Percentiles rank a stretch among this genome's conserved stretches.
These are phyloP conservation scores for Malurus leucopterus DNA, from an alignment of 2,797 vertebrate species.

Conservation along the genomic window DNA sequence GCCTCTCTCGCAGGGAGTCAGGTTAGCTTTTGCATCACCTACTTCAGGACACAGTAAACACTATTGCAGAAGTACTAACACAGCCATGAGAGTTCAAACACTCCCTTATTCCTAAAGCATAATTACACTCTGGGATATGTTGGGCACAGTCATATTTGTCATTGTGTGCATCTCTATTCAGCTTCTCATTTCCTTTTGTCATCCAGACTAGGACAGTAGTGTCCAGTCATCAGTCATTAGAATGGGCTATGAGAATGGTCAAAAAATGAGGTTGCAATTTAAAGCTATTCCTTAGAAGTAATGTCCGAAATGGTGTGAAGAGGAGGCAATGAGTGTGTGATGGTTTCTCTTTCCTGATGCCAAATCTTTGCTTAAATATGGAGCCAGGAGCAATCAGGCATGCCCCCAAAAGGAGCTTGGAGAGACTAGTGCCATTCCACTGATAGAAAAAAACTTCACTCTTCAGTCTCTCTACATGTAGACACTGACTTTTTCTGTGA, in stretches of 20 bases:
- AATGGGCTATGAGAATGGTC: neutral
- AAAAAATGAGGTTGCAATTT: neutral
- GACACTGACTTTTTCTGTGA: neutral
- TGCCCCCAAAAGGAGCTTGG: neutral
- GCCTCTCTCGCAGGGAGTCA: neutral
- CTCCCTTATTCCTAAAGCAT: neutral
- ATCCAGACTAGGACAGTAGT: neutral
- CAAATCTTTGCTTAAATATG: neutral
- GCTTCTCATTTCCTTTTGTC: neutral
- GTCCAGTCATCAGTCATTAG: neutral
- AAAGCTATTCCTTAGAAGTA: neutral
- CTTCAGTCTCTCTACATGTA: neutral
- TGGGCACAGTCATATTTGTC: neutral
- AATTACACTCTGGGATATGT: fast-evolving
- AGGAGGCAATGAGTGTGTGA: neutral
- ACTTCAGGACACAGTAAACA: neutral
- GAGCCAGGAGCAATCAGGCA: neutral
- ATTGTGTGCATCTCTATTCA: neutral
- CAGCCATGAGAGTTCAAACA: neutral
- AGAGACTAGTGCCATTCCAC: neutral
- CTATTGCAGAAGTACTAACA: neutral
- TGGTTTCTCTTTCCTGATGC: neutral
- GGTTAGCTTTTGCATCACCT: neutral
- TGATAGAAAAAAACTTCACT: neutral
- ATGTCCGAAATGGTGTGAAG: neutral